These are phyloP conservation scores for Phymastichus coffea DNA, from an alignment of 1,140 invertebrate species.

Conservation along the genomic window DNA sequence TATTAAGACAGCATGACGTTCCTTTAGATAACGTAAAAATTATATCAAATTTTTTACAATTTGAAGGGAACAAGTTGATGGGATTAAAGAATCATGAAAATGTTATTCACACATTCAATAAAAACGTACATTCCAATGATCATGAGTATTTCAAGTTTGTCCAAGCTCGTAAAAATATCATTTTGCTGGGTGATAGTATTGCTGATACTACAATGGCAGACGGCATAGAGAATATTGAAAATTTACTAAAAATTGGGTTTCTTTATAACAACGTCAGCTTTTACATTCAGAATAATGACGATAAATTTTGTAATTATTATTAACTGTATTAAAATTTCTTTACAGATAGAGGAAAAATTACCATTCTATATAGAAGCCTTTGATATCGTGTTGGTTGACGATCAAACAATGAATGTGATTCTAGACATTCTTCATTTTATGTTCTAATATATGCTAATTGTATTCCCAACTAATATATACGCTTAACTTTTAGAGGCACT, in stretches of 20 bases:
- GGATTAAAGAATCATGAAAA: slow-evolving; percentile 68
- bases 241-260: slow-evolving; percentile 87
- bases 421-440: too few relatives aligned
- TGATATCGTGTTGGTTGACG: slow-evolving; percentile 83
- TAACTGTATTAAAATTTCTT: slow-evolving; percentile 20
- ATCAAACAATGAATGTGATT: slow-evolving; percentile 78
- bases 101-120: slow-evolving; percentile 85
- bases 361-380: slow-evolving; percentile 71
- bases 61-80: slow-evolving; percentile 65
- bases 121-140: slow-evolving; percentile 80
- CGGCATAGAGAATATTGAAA: slow-evolving; percentile 70
- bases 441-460: too few relatives aligned
- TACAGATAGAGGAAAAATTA: slow-evolving; percentile 68
- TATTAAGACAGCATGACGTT: slow-evolving; percentile 70
- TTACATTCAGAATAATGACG: not conserved
- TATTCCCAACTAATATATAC: too few relatives aligned
- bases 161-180: slow-evolving; percentile 70
- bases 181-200: slow-evolving; percentile 86
- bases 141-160: slow-evolving; percentile 72
- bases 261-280: slow-evolving; percentile 70
- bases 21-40: slow-evolving; percentile 78
- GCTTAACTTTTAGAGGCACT: too few relatives aligned
- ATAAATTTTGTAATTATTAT: slow-evolving; percentile 21
- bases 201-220: slow-evolving; percentile 90
- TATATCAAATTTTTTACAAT: slow-evolving; percentile 87